Percentiles rank a stretch among this genome's conserved stretches.
Evolutionary conservation across 2,888 invertebrate species (phyloP).

Genomic region (Toxonevra muliebris): DNA sequence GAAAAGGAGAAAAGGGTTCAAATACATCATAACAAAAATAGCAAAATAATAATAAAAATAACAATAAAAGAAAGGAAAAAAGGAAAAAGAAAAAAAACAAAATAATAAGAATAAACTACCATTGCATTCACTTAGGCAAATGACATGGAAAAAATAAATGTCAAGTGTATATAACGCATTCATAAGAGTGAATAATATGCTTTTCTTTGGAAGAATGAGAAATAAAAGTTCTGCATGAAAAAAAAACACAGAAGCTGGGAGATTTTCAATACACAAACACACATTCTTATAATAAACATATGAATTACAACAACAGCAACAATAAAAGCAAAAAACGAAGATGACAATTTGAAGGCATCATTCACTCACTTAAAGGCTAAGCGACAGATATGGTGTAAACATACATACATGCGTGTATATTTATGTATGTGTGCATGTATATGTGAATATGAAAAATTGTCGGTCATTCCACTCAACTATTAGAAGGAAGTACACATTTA

Average conservation of each 20-base stretch:
- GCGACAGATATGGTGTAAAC: not conserved
- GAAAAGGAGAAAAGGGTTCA: no score
- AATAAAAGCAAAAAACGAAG: no score
- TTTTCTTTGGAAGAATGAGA: no score
- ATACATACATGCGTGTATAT: not conserved
- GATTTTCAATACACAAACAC: no score
- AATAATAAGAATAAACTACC: not conserved
- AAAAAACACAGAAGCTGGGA: no score
- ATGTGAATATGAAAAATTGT: not conserved
- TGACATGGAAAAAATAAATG: not conserved
- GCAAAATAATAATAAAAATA: constrained; percentile 1
- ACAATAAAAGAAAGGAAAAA: not conserved
- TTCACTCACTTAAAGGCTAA: not conserved
- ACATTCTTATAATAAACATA: no score
- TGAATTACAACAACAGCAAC: no score
- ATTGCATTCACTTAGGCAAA: constrained; percentile 6
- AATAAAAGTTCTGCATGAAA: no score
- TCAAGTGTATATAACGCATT: not conserved
- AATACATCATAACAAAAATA: not conserved
- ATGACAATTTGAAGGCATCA: not conserved
- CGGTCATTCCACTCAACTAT: no score
- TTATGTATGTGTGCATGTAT: not conserved
- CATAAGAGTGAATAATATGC: no score
- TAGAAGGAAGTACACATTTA: no score
- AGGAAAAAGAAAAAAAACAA: not conserved